Evolutionary conservation across 2,113 vertebrate genomes (phyloP), one percentile per base, ranked within the genome.

Genomic region (Ptyas mucosa): DNA sequence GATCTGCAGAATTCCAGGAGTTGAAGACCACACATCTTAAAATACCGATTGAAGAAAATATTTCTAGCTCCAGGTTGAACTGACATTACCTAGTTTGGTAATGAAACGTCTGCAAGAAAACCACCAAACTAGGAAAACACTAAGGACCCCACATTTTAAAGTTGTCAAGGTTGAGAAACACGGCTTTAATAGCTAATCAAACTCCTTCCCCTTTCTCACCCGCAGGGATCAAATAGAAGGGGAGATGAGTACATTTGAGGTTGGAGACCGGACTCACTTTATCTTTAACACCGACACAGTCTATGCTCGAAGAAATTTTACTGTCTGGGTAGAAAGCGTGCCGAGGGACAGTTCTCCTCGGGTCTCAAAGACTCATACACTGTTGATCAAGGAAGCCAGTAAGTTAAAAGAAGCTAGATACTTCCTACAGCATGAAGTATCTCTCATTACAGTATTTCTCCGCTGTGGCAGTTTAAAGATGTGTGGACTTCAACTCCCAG

Each of bases 261-360:
- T 21, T 11, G 69, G 49, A 18, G 9, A 23, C 0, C 1, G 3
- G n/a, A 75, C 57, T 34, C 53, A 14, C 26, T 1, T n/a, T 2
- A 9, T 2, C 3, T 57, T 69, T 0, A 12, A 20, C 0, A 92
- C 1, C 0, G 1, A n/a, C 0, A 3, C 18, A 0, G 8, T 98
- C 26, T 53, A 94, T 0, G 12, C 94, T 61, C 51, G 93, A 0
- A 0, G 23, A 0, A 85, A 64, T 0, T 51, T 92, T 87, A 97
- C 96, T 0, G 90, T 96, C 91, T 98, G 97, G 97, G 97, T 98
- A 93, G 97, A 97, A 57, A 96, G 96, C 0, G 43, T 7, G 12
- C 18, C 3, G 0, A 86, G 9, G 0, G 64, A 75, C 5, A 92
- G 53, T 0, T 7, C 1, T 20, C 89, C 20, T 0, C 52, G 92